Evolutionary conservation across 2,888 invertebrate species (phyloP).

Genomic region (Sericinus montela): DNA sequence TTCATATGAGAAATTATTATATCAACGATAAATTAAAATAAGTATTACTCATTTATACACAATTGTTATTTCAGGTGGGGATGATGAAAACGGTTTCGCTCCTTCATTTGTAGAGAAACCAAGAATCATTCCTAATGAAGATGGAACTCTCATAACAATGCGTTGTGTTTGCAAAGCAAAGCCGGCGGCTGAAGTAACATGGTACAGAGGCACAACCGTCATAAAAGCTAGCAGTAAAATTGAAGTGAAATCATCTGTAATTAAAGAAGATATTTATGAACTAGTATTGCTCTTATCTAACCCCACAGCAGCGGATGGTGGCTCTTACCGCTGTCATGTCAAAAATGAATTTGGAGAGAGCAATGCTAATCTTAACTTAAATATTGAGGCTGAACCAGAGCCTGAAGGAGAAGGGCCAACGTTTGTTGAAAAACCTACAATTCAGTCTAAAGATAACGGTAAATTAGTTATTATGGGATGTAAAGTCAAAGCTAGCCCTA

Average conservation of each 20-base stretch:
- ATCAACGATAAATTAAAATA: too few relatives aligned
- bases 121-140: slow-evolving; percentile 98
- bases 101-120: slow-evolving; percentile 99
- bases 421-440: slow-evolving; percentile 94
- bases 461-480: slow-evolving; percentile 75
- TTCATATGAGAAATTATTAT: too few relatives aligned
- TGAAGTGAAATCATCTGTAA: slow-evolving; percentile 86
- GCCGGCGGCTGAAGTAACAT: slow-evolving; percentile 95
- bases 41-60: not conserved
- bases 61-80: slow-evolving; percentile 84
- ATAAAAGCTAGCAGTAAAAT: slow-evolving; percentile 92
- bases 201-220: slow-evolving; percentile 94
- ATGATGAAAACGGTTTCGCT: slow-evolving; percentile 94
- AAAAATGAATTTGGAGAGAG: slow-evolving; percentile 98
- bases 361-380: slow-evolving; percentile 96
- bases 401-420: slow-evolving; percentile 96
- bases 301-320: slow-evolving; percentile 77
- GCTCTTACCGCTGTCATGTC: slow-evolving; percentile 90
- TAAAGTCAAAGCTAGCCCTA: slow-evolving; percentile 73
- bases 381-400: slow-evolving; percentile 98
- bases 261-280: slow-evolving; percentile 93
- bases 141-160: slow-evolving; percentile 97
- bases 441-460: slow-evolving; percentile 84
- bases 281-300: slow-evolving; percentile 82
- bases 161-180: slow-evolving; percentile 97